Conservation (phyloP, 2,888 invertebrate species). For the Anodontia alba region DNA sequence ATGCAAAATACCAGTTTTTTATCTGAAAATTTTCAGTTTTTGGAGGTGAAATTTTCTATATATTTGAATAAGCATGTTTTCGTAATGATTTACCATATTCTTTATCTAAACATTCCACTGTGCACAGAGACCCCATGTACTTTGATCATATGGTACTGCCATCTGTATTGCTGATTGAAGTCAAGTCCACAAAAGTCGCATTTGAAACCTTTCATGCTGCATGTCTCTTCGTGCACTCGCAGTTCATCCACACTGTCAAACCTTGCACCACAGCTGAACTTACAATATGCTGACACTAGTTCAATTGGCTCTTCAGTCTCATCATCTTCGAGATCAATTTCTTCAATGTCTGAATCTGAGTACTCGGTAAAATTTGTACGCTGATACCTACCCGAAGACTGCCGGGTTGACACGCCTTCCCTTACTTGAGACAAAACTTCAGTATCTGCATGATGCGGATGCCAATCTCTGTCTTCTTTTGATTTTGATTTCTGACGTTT, state of each 20-base stretch:
- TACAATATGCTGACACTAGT: constrained; percentile 37
- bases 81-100: too few relatives aligned
- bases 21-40: too few relatives aligned
- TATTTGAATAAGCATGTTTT: too few relatives aligned
- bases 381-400: constrained; percentile 36
- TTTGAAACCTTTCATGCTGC: constrained; percentile 23
- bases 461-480: constrained; percentile 36
- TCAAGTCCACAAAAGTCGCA: constrained; percentile 58
- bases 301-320: constrained; percentile 10
- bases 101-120: constrained; percentile 23
- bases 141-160: constrained; percentile 61
- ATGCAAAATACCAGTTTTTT: too few relatives aligned
- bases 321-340: constrained; percentile 27
- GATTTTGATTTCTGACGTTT: constrained; percentile 7
- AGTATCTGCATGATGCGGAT: constrained; percentile 9
- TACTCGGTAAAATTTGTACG: constrained; percentile 54
- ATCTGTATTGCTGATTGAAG: constrained; percentile 57
- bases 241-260: constrained; percentile 27
- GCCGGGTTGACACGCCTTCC: constrained; percentile 21
- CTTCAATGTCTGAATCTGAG: constrained; percentile 44
- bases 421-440: background rate
- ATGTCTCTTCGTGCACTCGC: constrained; percentile 30
- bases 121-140: constrained; percentile 43
- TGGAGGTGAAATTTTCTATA: too few relatives aligned
- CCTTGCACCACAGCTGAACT: constrained; percentile 29